Percentiles rank a stretch among this genome's conserved stretches.
Evolutionary conservation across 2,797 vertebrate species (phyloP).

Genomic region (Pseudochaenichthys georgianus): DNA sequence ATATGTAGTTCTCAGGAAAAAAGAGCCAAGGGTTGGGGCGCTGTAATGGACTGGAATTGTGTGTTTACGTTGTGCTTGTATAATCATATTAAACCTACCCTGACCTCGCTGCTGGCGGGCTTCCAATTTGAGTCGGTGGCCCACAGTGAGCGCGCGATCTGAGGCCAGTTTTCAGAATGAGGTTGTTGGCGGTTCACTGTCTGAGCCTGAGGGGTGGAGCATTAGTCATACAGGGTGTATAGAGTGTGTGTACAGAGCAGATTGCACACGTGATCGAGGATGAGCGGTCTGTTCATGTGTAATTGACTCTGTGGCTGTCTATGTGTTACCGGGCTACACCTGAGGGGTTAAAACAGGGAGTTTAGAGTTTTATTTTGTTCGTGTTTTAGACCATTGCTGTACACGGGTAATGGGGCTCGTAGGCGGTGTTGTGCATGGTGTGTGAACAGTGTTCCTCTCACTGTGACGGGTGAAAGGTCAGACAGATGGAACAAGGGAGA

Average conservation of each 20-base stretch:
- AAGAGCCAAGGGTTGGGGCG: slow-evolving; percentile 12
- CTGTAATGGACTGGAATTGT: slow-evolving; percentile 35
- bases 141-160: slow-evolving; percentile 41
- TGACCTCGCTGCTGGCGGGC: slow-evolving; percentile 61
- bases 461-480: slow-evolving; percentile 63
- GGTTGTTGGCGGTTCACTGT: slow-evolving; percentile 39
- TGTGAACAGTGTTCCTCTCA: slow-evolving; percentile 16
- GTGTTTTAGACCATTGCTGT: not conserved
- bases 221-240: slow-evolving; percentile 32
- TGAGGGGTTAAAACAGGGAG: slow-evolving; percentile 22
- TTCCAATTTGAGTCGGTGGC: slow-evolving; percentile 57
- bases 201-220: slow-evolving; percentile 50
- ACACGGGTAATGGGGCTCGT: not conserved
- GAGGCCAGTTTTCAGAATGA: slow-evolving; percentile 45
- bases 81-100: slow-evolving; percentile 45
- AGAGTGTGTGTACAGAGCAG: slow-evolving; percentile 12
- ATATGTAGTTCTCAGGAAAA: slow-evolving; percentile 22
- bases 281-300: slow-evolving; percentile 11
- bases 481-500: slow-evolving; percentile 39
- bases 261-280: slow-evolving; percentile 1
- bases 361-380: slow-evolving; percentile 30
- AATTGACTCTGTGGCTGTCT: slow-evolving; percentile 11
- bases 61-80: slow-evolving; percentile 43
- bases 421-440: not conserved
- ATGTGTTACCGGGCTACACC: slow-evolving; percentile 21